Percentiles rank a stretch among this genome's conserved stretches.
These are phyloP conservation scores for Diadumene lineata DNA, from an alignment of 92 coral and sea anemone species.

Conservation along the genomic window DNA sequence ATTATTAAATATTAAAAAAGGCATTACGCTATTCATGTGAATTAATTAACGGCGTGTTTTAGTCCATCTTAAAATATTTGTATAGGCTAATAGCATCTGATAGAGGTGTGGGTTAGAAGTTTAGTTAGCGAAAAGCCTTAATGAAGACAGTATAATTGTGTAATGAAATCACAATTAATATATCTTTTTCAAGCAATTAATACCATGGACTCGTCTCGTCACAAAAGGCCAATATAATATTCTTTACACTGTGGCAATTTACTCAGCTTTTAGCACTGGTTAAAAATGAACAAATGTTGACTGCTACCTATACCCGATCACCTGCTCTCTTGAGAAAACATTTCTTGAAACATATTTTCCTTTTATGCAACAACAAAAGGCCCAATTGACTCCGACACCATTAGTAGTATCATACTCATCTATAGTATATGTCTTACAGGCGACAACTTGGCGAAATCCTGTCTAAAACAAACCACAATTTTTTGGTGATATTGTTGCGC, in stretches of 20 bases:
- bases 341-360: constrained; percentile 95
- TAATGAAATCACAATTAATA: constrained; percentile 95
- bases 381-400: constrained; percentile 96
- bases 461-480: constrained; percentile 99
- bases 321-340: constrained; percentile 99
- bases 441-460: constrained; percentile 97
- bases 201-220: constrained; percentile 62
- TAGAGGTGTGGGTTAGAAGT: constrained; percentile 22
- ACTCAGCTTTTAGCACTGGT: constrained; percentile 90
- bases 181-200: constrained; percentile 94
- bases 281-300: constrained; percentile 96
- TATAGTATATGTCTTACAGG: constrained; percentile 97
- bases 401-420: constrained; percentile 97
- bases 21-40: neutral
- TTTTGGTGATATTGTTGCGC: constrained; percentile 87
- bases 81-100: constrained; percentile 18
- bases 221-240: constrained; percentile 82
- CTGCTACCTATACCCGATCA: constrained; percentile 86
- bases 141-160: constrained; percentile 77
- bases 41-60: constrained; percentile 10
- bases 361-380: constrained; percentile 92
- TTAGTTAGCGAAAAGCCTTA: constrained; percentile 38
- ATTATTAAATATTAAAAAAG: constrained; percentile 33
- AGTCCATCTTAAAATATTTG: constrained; percentile 5
- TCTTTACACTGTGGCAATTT: constrained; percentile 74